Evolutionary conservation across 1,140 invertebrate species (phyloP), one percentile per base, ranked within the genome.

Genomic region (Drosophila orena): DNA sequence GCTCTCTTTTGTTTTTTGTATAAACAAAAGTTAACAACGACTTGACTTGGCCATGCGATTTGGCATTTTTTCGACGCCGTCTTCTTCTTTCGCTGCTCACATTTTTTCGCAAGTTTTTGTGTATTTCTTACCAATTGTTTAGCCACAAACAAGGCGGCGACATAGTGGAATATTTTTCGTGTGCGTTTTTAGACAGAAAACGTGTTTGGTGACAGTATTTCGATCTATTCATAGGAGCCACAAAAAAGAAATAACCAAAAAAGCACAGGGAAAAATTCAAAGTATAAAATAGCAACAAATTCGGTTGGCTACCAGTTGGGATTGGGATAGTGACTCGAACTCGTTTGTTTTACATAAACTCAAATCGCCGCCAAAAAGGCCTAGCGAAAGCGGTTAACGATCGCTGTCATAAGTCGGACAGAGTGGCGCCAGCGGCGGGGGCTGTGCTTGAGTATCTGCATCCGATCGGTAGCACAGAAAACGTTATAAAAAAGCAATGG

Each of bases 281-380:
- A 22, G 38, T 47, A 47, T 17, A 42, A 54, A 74, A 55, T 54
- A 65, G 46, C 49, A 56, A 62, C 34, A 37, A 60, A 57, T 53
- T 46, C 17, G 22, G n/a, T 40, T 40, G 44, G 61, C 81, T 84
- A 80, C 68, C 77, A 83, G 64, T 17, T 1, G 17, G 17, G 17
- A 17, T 80, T 84, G 52, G 42, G 43, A 60, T 74, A 81, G 34
- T 75, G 69, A 44, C 44, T 65, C 72, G 38, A 71, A 86, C 83
- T 89, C 55, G 83, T 86, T 86, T 86, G 71, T 88, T 86, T 86
- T 86, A 89, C 83, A 86, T 86, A 88, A 81, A 85, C 54, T 37
- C 34, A 86, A 69, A 81, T 78, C 61, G 73, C 57, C 55, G 64
- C 76, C 57, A 78, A 79, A 78, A 77, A 76, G 69, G 81, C 81